phyloP scores from a whole-genome alignment of 2,888 invertebrate genomes.

The Noctuana brunneofusca region DNA sequence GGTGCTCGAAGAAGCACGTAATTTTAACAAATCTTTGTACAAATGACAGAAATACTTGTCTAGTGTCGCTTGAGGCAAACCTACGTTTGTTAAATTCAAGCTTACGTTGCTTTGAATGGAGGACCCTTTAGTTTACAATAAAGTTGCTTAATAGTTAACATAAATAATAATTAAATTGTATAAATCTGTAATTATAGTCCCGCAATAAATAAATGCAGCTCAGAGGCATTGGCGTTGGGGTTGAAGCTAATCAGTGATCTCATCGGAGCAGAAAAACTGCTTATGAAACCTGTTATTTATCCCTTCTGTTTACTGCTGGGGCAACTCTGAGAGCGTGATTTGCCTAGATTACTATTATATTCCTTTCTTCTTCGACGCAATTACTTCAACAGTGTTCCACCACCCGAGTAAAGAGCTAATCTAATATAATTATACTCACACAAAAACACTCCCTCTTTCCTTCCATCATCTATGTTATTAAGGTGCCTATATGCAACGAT shows the following conservation, averaged over 20 bases:
- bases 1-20: constrained; percentile 19
- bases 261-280: constrained; percentile 26
- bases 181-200: constrained; percentile 6
- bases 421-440: constrained; percentile 26
- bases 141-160: too few relatives aligned
- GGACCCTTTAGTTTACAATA: neutral
- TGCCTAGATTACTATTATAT: constrained; percentile 25
- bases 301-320: constrained; percentile 24
- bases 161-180: neutral
- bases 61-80: neutral
- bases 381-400: constrained; percentile 11
- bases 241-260: constrained; percentile 30
- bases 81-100: neutral
- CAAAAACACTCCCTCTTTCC: constrained; percentile 17
- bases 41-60: constrained; percentile 1
- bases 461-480: constrained; percentile 30
- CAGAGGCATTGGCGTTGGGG: constrained; percentile 6
- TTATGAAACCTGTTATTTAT: constrained; percentile 32
- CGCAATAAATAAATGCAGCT: constrained; percentile 16
- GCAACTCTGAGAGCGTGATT: constrained; percentile 22
- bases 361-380: constrained; percentile 30
- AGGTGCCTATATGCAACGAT: constrained; percentile 22
- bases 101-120: neutral
- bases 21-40: neutral
- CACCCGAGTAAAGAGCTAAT: constrained; percentile 13